phyloP scores from a whole-genome alignment of 2,113 vertebrate species.

The Myotis yumanensis region DNA sequence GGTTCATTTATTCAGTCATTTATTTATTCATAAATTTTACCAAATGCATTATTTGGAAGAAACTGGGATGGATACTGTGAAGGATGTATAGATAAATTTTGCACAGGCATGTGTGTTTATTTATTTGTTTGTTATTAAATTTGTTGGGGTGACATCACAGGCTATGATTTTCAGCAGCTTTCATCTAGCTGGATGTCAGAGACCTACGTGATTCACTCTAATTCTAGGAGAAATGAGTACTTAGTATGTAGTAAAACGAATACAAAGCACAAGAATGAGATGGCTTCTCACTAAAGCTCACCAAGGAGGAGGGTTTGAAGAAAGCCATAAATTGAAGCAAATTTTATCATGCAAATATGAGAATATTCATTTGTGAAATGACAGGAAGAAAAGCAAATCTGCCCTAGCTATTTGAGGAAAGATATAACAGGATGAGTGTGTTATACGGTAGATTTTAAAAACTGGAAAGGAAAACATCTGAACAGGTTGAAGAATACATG shows the following conservation, averaged over 20 bases:
- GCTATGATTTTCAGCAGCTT: not conserved
- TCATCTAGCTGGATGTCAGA: not conserved
- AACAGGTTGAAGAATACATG: not conserved
- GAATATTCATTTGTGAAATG: not conserved
- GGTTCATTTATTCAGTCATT: not conserved
- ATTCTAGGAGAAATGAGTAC: not conserved
- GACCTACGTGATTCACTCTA: not conserved
- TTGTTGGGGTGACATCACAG: not conserved
- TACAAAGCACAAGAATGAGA: not conserved
- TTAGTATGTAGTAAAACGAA: not conserved
- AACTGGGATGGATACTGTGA: not conserved
- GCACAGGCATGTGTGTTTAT: not conserved
- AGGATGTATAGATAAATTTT: not conserved
- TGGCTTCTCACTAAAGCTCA: not conserved
- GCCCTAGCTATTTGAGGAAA: not conserved
- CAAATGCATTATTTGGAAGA: not conserved
- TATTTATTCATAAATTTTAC: conserved; percentile 18
- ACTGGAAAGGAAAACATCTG: not conserved
- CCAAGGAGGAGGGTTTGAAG: not conserved
- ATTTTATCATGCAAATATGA: not conserved
- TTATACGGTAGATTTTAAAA: not conserved
- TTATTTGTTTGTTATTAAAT: no score
- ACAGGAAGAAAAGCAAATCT: not conserved
- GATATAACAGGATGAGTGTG: not conserved
- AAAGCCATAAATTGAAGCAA: not conserved